Conservation (phyloP, 1,140 invertebrate genomes). For the Probaryconus sp. region DNA sequence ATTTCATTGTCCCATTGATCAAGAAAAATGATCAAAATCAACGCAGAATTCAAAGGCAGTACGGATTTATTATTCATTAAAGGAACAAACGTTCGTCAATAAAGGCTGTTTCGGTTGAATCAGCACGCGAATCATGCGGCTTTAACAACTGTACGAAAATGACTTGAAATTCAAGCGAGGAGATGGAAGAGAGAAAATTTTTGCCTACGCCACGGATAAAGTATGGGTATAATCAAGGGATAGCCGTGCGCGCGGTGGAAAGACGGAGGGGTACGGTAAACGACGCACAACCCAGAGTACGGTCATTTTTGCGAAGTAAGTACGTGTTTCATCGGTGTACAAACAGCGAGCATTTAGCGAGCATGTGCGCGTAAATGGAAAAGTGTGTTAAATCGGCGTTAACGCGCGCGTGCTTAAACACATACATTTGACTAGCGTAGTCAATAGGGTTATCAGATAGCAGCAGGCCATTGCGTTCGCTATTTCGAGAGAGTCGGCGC, state of each 20-base stretch:
- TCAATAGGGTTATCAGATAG: constrained; percentile 48
- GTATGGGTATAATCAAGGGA: constrained; percentile 3
- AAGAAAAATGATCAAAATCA: no score
- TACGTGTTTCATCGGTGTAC: not conserved
- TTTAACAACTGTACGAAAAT: no score
- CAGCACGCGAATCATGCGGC: no score
- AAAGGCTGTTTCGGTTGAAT: no score
- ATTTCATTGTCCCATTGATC: no score
- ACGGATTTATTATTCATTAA: no score
- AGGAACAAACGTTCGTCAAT: no score
- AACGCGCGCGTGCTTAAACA: constrained; percentile 44
- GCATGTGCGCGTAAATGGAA: constrained; percentile 16
- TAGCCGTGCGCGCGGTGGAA: constrained; percentile 4
- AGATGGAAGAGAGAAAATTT: no score
- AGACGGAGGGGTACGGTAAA: constrained; percentile 4
- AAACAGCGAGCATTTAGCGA: constrained; percentile 17
- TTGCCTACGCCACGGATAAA: no score
- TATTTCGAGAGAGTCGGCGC: constrained; percentile 32
- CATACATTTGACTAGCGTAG: constrained; percentile 45
- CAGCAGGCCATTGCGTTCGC: constrained; percentile 11
- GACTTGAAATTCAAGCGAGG: no score
- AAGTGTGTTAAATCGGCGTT: constrained; percentile 38
- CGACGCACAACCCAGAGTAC: not conserved
- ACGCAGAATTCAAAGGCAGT: no score
- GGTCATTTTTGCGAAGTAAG: constrained; percentile 10